A percentile compares a stretch with the other conserved stretches of the same genome.
Evolutionary conservation across 2,888 invertebrate genomes (phyloP).

Genomic region (Empis livida): DNA sequence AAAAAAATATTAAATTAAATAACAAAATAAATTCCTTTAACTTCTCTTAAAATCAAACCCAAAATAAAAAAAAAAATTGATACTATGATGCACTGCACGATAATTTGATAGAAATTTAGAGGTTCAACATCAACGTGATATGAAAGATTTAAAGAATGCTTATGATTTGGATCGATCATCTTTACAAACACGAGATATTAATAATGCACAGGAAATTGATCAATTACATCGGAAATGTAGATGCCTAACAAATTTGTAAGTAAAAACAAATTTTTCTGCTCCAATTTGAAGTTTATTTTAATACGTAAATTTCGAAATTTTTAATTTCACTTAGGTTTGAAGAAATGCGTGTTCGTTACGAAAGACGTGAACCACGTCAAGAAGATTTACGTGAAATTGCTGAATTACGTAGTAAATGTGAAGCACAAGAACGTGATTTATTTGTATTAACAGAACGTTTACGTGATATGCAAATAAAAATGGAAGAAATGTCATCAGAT

Average conservation of each 20-base stretch:
- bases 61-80: conserved; percentile 1
- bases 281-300: neutral
- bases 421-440: conserved; percentile 44
- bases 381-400: conserved; percentile 43
- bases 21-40: neutral
- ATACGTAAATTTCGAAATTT: too few relatives aligned
- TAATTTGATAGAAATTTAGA: conserved; percentile 35
- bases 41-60: neutral
- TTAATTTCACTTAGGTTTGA: conserved; percentile 35
- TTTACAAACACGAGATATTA: conserved; percentile 36
- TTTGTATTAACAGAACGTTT: conserved; percentile 43
- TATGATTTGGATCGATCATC: conserved; percentile 32
- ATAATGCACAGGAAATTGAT: conserved; percentile 42
- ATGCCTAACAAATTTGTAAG: conserved; percentile 45
- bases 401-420: conserved; percentile 39
- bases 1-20: neutral
- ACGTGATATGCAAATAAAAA: conserved; percentile 43
- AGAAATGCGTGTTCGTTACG: conserved; percentile 44
- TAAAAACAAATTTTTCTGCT: conserved; percentile 10
- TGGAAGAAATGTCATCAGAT: conserved; percentile 21
- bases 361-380: conserved; percentile 41
- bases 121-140: conserved; percentile 31
- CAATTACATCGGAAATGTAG: conserved; percentile 43
- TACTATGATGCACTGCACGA: neutral
- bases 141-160: conserved; percentile 33